phyloP scores from a whole-genome alignment of 2,888 invertebrate species.

The Micoletzkya japonica region DNA sequence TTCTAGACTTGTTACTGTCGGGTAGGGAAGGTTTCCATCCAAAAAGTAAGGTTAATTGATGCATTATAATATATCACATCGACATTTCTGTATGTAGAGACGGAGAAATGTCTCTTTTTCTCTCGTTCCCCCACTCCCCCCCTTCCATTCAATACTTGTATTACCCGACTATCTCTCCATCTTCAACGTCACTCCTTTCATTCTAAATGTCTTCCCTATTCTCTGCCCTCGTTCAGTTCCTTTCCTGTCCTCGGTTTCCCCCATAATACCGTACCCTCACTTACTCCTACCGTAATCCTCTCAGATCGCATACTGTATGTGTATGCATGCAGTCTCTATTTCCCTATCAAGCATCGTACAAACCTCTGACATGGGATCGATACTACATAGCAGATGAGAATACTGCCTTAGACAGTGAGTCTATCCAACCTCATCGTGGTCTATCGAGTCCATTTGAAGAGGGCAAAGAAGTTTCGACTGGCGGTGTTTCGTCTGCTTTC shows the following conservation, averaged over 20 bases:
- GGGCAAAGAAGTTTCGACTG: too few relatives aligned
- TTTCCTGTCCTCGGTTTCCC: not conserved
- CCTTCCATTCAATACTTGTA: not conserved
- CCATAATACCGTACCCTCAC: not conserved
- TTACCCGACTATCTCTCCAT: not conserved
- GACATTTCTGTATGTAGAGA: too few relatives aligned
- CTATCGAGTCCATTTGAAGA: too few relatives aligned
- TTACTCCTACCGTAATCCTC: not conserved
- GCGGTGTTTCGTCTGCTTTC: slow-evolving; percentile 2
- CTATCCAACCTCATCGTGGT: too few relatives aligned
- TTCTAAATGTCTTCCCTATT: not conserved
- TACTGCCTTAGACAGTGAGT: not conserved
- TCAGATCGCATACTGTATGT: slow-evolving; percentile 9
- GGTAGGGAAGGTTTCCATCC: not conserved
- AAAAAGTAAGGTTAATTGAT: not conserved
- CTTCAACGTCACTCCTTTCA: not conserved
- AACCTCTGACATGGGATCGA: slow-evolving; percentile 11
- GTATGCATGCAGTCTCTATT: slow-evolving; percentile 25
- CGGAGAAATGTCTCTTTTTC: too few relatives aligned
- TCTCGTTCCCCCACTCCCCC: not conserved
- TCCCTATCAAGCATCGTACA: slow-evolving; percentile 18
- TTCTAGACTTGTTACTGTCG: not conserved
- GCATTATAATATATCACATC: too few relatives aligned
- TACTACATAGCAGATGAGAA: slow-evolving; percentile 1
- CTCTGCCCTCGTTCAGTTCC: not conserved